Base-by-base conservation (phyloP, 2,888 invertebrate genomes). In the Stenchaetothrips biformis region DNA sequence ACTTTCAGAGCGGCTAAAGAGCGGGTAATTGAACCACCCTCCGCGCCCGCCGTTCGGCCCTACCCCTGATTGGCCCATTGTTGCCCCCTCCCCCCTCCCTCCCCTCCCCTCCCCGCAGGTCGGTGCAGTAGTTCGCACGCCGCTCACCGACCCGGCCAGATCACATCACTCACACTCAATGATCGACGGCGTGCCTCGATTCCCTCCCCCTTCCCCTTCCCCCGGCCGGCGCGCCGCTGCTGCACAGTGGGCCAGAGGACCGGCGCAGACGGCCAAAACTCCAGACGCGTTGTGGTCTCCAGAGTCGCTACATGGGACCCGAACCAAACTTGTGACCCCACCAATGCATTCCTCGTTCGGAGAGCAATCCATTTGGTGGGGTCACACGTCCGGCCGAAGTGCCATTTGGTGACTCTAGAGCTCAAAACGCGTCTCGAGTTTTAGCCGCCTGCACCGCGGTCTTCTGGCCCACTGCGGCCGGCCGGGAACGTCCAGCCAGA, bases 101-200 rank as follows among this genome's bases (percentile, higher is more conserved):
- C 81, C 79, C 77, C 7, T 49, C 78, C 67, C 79, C 79, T 53
- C 37, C 37, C 37, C 37, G 37, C 37, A 37, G 37, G 37, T 37
- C 4, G 37, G 37, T 37, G 37, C 37, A 37, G 37, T 37, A 37
- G 67, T 21, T 21, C 67, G 67, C 67, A 74, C 67, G 67, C 67
- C 21, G 25, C 67, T 21, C 67, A 74, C 67, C 67, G 67, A 74
- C 67, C 67, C 67, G 25, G 21, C 21, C 67, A 74, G 67, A 74
- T 74, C 67, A 74, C 67, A 74, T 74, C 67, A 74, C 67, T 74
- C 67, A 74, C 67, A 74, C 67, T 21, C 67, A 74, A 7, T 74
- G 67, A 7, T 74, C 67, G 67, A 25, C 67, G 67, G 21, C 21
- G 13, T 18, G 13, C 53, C 53, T 53, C 13, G 13, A 4, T 18